Conservation (phyloP, 1,140 invertebrate species). For the Thaumatotibia leucotreta region DNA sequence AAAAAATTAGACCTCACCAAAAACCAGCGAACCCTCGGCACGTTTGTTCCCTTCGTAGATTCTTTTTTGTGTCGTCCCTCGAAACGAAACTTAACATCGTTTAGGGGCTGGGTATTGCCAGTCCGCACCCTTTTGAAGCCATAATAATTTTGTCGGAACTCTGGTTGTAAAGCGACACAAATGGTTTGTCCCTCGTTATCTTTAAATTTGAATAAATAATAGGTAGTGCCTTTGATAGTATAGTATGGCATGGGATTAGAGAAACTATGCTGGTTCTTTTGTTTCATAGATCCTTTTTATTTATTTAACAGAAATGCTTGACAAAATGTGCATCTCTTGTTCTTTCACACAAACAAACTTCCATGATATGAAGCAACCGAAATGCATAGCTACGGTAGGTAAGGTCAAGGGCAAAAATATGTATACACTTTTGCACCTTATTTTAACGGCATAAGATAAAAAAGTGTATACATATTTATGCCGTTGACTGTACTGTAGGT, state of each 20-base stretch:
- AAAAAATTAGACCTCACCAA: constrained; percentile 43
- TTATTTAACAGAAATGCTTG: too few relatives aligned
- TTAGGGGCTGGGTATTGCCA: constrained; percentile 24
- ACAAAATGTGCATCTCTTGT: too few relatives aligned
- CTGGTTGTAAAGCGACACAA: constrained; percentile 6
- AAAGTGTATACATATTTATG: too few relatives aligned
- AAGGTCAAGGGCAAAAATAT: too few relatives aligned
- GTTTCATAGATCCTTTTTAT: background rate
- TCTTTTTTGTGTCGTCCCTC: constrained; percentile 39
- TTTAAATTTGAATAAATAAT: constrained; percentile 1
- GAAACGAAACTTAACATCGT: constrained; percentile 18
- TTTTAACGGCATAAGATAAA: too few relatives aligned
- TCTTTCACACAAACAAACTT: too few relatives aligned
- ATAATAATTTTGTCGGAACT: constrained; percentile 22
- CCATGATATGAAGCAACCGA: too few relatives aligned
- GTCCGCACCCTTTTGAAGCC: constrained; percentile 29
- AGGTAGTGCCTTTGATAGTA: constrained; percentile 5
- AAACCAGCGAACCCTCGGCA: constrained; percentile 28
- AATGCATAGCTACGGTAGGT: too few relatives aligned
- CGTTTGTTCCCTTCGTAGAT: constrained; percentile 32
- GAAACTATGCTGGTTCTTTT: background rate
- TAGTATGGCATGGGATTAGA: background rate
- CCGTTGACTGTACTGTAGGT: too few relatives aligned
- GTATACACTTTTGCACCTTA: too few relatives aligned
- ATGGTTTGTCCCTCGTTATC: constrained; percentile 1